Evolutionary conservation across 2,888 invertebrate species (phyloP).

Genomic region (Agonopterix alstromeriana): DNA sequence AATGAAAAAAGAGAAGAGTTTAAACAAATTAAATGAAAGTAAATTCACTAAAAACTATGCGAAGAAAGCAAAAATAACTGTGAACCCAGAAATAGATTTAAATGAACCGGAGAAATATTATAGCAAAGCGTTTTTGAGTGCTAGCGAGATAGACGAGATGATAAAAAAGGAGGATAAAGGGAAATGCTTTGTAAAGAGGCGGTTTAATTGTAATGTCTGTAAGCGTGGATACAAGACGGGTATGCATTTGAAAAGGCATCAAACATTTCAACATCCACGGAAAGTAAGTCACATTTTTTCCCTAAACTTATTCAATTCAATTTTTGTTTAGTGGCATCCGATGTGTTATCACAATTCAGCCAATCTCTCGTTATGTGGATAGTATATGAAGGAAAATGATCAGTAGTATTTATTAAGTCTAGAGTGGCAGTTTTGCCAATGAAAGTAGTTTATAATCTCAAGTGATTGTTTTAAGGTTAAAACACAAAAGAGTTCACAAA

Average conservation of each 20-base stretch:
- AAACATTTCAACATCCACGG: conserved; percentile 23
- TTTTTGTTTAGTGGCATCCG: too few species aligned
- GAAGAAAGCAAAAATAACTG: conserved; percentile 7
- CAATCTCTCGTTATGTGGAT: too few species aligned
- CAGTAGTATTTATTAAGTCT: too few species aligned
- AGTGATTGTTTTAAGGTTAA: too few species aligned
- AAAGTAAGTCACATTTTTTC: conserved; percentile 16
- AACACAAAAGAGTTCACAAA: too few species aligned
- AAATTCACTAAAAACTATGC: background rate
- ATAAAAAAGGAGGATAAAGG: conserved; percentile 12
- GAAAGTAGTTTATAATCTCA: too few species aligned
- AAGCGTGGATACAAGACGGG: conserved; percentile 16
- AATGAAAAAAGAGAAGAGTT: conserved; percentile 4
- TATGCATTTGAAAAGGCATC: conserved; percentile 28
- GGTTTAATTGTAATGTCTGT: conserved; percentile 12
- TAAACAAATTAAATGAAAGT: background rate
- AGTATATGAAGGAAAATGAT: too few species aligned
- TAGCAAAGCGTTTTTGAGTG: conserved; percentile 14
- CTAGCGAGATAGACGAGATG: conserved; percentile 22
- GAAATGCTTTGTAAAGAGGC: conserved; percentile 1
- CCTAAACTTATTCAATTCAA: too few species aligned
- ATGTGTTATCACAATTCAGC: too few species aligned
- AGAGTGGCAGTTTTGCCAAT: too few species aligned
- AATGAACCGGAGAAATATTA: conserved; percentile 15
- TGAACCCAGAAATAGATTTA: conserved; percentile 9